Evolutionary conservation across 2,113 vertebrate genomes (phyloP).

Genomic region (Piprites chloris): DNA sequence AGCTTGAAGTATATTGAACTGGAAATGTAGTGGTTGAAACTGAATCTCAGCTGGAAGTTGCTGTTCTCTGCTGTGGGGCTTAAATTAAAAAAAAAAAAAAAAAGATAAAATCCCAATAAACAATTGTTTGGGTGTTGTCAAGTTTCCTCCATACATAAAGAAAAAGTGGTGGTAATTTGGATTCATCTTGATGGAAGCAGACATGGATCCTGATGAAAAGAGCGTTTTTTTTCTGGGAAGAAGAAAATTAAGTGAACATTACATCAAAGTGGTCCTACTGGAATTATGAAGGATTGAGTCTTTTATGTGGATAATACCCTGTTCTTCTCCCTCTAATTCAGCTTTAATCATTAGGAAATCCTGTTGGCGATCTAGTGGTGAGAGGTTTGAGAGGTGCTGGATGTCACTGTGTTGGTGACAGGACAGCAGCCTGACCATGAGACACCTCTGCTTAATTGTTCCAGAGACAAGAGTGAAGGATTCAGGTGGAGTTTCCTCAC

Average conservation of each 20-base stretch:
- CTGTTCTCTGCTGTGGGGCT: background rate
- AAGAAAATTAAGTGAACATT: background rate
- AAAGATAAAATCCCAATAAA: background rate
- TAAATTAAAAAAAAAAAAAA: background rate
- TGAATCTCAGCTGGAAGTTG: background rate
- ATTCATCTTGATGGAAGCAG: background rate
- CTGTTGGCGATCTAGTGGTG: background rate
- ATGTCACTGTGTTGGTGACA: background rate
- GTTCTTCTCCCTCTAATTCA: background rate
- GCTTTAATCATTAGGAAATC: background rate
- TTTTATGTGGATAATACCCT: background rate
- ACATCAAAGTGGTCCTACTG: background rate
- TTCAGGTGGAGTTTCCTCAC: background rate
- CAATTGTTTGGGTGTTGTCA: background rate
- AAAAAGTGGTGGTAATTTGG: background rate
- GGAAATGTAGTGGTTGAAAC: background rate
- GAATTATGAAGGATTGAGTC: background rate
- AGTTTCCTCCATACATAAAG: background rate
- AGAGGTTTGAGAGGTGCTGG: background rate
- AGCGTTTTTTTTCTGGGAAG: background rate
- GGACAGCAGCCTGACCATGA: background rate
- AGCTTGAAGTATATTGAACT: background rate
- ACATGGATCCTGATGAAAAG: background rate
- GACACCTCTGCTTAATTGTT: background rate
- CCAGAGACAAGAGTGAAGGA: background rate